Evolutionary conservation across 1,140 invertebrate genomes (phyloP).

Genomic region (Hypsibius dujardini): DNA sequence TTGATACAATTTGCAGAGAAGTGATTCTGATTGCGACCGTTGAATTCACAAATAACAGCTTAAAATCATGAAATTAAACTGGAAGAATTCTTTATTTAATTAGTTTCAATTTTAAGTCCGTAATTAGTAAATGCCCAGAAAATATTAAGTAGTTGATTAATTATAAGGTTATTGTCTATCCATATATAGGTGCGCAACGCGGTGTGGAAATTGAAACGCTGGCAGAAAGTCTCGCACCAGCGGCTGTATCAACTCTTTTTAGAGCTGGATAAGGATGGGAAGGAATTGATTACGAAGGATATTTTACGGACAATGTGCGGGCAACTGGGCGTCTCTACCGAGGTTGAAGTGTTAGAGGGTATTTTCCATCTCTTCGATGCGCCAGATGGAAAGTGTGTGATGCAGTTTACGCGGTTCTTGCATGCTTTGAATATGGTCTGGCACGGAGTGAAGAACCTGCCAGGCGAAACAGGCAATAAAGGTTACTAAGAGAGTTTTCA

Average conservation of each 20-base stretch:
- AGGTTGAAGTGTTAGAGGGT: background rate
- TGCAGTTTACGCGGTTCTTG: background rate
- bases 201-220: background rate
- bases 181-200: background rate
- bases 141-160: too few relatives aligned
- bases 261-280: background rate
- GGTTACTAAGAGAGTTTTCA: too few relatives aligned
- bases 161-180: too few relatives aligned
- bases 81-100: too few relatives aligned
- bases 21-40: too few relatives aligned
- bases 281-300: background rate
- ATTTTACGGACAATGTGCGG: background rate
- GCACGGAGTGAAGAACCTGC: too few relatives aligned
- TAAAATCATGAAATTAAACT: too few relatives aligned
- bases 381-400: background rate
- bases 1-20: too few relatives aligned
- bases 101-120: too few relatives aligned
- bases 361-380: background rate
- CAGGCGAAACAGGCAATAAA: too few relatives aligned
- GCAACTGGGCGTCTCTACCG: background rate
- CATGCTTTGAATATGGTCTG: background rate
- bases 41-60: too few relatives aligned
- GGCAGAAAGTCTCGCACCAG: background rate
- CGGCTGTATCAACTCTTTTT: background rate
- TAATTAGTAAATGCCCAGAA: too few relatives aligned